Evolutionary conservation across 2,113 vertebrate genomes (phyloP).

Genomic region (Siniperca chuatsi): DNA sequence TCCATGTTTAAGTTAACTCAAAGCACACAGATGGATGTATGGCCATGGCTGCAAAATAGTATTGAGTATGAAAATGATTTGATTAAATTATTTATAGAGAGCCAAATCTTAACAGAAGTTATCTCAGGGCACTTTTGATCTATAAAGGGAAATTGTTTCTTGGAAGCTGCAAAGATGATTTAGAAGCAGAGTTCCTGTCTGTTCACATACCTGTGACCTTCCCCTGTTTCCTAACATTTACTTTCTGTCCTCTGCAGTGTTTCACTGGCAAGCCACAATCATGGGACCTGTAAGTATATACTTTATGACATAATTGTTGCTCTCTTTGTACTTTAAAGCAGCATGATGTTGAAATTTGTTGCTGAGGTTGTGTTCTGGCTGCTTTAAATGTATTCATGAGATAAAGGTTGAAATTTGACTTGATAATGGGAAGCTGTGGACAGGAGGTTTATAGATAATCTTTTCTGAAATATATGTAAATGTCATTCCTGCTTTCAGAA

Average conservation of each 20-base stretch:
- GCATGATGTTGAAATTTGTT: background rate
- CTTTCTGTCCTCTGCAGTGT: constrained; percentile 74
- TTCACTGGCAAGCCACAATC: constrained; percentile 88
- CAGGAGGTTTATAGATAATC: background rate
- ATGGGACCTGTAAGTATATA: constrained; percentile 86
- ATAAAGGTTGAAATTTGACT: constrained; percentile 54
- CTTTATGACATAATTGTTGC: constrained; percentile 20
- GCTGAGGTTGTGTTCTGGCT: background rate
- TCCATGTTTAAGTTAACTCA: background rate
- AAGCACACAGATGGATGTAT: background rate
- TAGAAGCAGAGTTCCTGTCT: background rate
- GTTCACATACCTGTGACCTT: constrained; percentile 43
- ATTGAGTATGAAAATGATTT: background rate
- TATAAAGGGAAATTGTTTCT: background rate
- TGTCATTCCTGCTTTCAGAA: constrained; percentile 64
- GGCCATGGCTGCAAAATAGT: too few relatives aligned
- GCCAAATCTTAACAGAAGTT: too few relatives aligned
- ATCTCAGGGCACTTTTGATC: too few relatives aligned
- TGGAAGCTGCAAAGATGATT: background rate
- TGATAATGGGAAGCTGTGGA: constrained; percentile 14
- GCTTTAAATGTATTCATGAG: constrained; percentile 3
- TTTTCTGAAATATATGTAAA: constrained; percentile 27
- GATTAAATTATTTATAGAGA: too few relatives aligned
- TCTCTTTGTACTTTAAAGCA: background rate
- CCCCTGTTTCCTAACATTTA: constrained; percentile 6